Conservation (phyloP, 1,140 invertebrate genomes). For the Nasonia vitripennis region DNA sequence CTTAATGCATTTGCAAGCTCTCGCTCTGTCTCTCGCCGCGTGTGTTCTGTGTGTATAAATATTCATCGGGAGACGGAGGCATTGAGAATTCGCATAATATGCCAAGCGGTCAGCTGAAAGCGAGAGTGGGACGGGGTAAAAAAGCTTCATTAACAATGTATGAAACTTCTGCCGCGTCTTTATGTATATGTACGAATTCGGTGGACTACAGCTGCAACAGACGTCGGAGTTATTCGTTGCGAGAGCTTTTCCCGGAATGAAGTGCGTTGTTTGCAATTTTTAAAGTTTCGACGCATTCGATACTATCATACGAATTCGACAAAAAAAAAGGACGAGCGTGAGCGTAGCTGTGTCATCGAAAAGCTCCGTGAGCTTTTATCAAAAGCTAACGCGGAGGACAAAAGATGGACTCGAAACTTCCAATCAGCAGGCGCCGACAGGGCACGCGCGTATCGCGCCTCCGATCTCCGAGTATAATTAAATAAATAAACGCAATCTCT, state of each 20-base stretch:
- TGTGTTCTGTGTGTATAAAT: neutral
- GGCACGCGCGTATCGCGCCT: neutral
- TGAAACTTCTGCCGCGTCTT: neutral
- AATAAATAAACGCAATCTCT: slow-evolving; percentile 29
- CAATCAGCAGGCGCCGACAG: neutral
- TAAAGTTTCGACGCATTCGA: neutral
- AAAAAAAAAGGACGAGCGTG: neutral
- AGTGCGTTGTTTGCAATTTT: neutral
- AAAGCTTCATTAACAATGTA: slow-evolving; percentile 17
- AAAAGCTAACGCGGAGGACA: too few relatives aligned
- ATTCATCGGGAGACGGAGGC: slow-evolving; percentile 4
- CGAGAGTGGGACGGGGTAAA: neutral
- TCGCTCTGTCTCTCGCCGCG: neutral
- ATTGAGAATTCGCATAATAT: neutral
- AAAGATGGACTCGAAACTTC: too few relatives aligned
- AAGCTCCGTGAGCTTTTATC: too few relatives aligned
- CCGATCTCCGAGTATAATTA: slow-evolving; percentile 5
- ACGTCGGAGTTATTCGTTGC: slow-evolving; percentile 15
- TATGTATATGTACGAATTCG: neutral
- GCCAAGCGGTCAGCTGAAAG: neutral
- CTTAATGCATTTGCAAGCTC: neutral
- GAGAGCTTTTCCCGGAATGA: neutral
- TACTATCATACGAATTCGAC: neutral
- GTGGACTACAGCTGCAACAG: neutral
- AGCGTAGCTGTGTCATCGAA: too few relatives aligned